Conservation (phyloP, 2,797 vertebrate genomes). For the Enteromius afrohamiltoni region DNA sequence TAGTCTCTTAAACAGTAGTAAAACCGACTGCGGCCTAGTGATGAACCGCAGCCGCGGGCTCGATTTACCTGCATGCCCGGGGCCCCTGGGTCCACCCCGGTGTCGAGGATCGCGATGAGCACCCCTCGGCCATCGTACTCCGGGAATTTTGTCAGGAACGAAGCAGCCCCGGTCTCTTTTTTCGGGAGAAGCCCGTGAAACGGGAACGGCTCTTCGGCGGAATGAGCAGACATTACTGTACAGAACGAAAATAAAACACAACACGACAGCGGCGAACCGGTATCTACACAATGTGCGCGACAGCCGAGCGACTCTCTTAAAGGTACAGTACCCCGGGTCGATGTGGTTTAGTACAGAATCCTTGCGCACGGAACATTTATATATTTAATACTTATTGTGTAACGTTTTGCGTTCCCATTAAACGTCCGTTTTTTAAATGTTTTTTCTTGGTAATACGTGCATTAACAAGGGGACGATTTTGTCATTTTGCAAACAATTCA, state of each 20-base stretch:
- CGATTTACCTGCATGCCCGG: constrained; percentile 94
- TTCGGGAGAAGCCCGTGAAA: constrained; percentile 95
- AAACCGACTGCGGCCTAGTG: constrained; percentile 59
- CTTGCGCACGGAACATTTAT: neutral
- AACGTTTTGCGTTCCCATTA: neutral
- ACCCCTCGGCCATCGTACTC: constrained; percentile 93
- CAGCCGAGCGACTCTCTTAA: constrained; percentile 28
- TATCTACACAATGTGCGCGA: constrained; percentile 30
- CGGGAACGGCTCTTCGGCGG: constrained; percentile 89
- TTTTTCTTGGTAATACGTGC: neutral
- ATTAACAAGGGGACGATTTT: no score
- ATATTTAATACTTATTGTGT: neutral
- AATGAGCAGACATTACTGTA: constrained; percentile 86
- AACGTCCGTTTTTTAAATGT: neutral
- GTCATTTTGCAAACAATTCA: no score
- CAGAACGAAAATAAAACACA: constrained; percentile 75
- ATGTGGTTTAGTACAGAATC: neutral
- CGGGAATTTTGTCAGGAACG: constrained; percentile 89
- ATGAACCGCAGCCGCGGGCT: constrained; percentile 56
- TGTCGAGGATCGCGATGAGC: constrained; percentile 92
- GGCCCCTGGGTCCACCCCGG: constrained; percentile 95
- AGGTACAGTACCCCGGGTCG: constrained; percentile 3
- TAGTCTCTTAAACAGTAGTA: neutral
- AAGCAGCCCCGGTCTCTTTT: constrained; percentile 93
- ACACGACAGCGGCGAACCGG: constrained; percentile 64